phyloP scores from a whole-genome alignment of 2,797 vertebrate genomes.

The Melanotaenia parkinsoni region DNA sequence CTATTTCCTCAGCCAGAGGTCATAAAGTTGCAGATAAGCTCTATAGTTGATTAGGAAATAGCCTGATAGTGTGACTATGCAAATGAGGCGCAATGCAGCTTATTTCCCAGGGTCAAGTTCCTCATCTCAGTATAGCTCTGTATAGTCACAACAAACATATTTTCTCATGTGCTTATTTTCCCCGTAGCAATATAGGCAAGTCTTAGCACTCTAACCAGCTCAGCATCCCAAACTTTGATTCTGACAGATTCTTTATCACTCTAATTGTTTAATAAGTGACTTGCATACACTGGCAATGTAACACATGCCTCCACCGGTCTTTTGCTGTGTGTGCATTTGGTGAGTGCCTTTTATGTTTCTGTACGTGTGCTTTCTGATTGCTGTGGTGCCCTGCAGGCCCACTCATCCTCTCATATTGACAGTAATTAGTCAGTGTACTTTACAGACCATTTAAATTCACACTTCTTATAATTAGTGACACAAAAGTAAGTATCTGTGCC shows the following conservation, averaged over 20 bases:
- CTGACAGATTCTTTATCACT: slow-evolving; percentile 44
- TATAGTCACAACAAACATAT: slow-evolving; percentile 48
- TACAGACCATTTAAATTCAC: neutral
- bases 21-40: slow-evolving; percentile 37
- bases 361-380: slow-evolving; percentile 16
- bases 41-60: slow-evolving; percentile 28
- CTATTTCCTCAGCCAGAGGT: slow-evolving; percentile 15
- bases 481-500: neutral
- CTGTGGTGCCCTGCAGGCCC: slow-evolving; percentile 34
- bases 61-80: slow-evolving; percentile 47
- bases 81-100: slow-evolving; percentile 52
- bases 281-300: slow-evolving; percentile 50
- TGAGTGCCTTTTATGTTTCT: neutral
- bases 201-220: slow-evolving; percentile 49
- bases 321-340: slow-evolving; percentile 8
- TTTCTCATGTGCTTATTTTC: slow-evolving; percentile 64
- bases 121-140: slow-evolving; percentile 62
- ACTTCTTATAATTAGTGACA: neutral
- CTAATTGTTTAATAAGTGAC: slow-evolving; percentile 39
- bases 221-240: slow-evolving; percentile 46
- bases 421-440: neutral
- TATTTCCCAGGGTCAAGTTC: slow-evolving; percentile 80
- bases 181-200: slow-evolving; percentile 54
- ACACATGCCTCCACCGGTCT: slow-evolving; percentile 23
- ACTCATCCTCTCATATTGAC: slow-evolving; percentile 24